Base-by-base conservation (phyloP, 2,888 invertebrate species). In the Standfussiana lucernea region DNA sequence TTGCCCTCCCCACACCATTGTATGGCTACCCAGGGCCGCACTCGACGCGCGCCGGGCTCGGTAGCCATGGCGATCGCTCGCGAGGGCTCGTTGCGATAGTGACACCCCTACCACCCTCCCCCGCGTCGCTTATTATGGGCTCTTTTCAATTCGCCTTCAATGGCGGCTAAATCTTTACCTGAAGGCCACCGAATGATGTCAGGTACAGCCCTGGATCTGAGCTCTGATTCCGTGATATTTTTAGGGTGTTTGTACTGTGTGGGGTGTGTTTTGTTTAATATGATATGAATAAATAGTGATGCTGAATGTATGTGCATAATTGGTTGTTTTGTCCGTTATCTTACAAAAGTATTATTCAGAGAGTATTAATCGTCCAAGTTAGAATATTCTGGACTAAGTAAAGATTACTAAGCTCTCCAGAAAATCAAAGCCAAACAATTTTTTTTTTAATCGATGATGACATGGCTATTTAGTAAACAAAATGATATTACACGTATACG, bases 21-120 rank as follows among this genome's bases (percentile, higher is more conserved):
- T 96, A 97, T 96, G 97, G 97, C 96, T 96, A 95, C 95, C 95
- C 97, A 97, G 97, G 95, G 96, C 95, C 96, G 96, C 91, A 97
- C 93, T 95, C 91, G 93, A 91, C 91, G 91, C 65, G 78, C 78
- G 73, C 89, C 89, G 90, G 86, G 91, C 86, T 89, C 93, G 75
- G 95, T 95, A 95, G 92, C 88, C 95, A 95, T 96, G 95, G 93
- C 93, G 92, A 96, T 95, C 89, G 93, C 91, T 94, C 92, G 93
- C 92, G 93, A 92, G 92, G 89, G 91, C 89, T 88, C 93, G 96
- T 96, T 93, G 95, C 96, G 96, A 95, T 95, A 95, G 96, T 93
- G 95, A 96, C 94, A 92, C 90, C 89, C 82, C 88, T 90, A 88
- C 90, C 87, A 86, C 90, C 86, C 79, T 86, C 86, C 86, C 89